Conservation (phyloP, 2,888 invertebrate species). For the Hydriomena furcata region DNA sequence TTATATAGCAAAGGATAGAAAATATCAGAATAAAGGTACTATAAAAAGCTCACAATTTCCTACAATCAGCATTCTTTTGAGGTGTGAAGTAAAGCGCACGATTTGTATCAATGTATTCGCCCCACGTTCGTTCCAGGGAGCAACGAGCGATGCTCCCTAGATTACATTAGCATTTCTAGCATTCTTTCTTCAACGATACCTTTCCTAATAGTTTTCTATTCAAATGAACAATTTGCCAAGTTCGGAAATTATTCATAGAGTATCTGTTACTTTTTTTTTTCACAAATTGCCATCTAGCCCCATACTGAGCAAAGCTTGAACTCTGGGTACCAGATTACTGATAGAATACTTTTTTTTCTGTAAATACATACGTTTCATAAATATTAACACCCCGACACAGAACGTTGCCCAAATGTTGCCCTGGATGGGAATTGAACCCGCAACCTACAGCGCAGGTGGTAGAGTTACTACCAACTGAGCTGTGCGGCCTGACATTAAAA, state of each 20-base stretch:
- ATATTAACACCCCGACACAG: too few relatives aligned
- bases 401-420: too few relatives aligned
- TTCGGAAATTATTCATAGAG: neutral
- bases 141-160: constrained; percentile 42
- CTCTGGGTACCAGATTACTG: too few relatives aligned
- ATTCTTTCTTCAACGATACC: constrained; percentile 17
- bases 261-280: neutral
- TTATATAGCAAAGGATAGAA: too few relatives aligned
- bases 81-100: constrained; percentile 30
- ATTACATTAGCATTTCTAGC: constrained; percentile 33
- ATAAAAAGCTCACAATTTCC: constrained; percentile 16
- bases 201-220: constrained; percentile 19
- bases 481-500: too few relatives aligned
- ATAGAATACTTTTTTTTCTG: too few relatives aligned
- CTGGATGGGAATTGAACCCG: too few relatives aligned
- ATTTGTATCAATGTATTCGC: constrained; percentile 43
- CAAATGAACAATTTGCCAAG: constrained; percentile 10
- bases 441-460: too few relatives aligned
- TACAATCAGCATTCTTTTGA: constrained; percentile 23
- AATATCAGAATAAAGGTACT: constrained; percentile 1
- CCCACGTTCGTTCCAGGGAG: constrained; percentile 45
- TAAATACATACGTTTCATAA: too few relatives aligned
- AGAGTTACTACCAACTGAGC: too few relatives aligned
- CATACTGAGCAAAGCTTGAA: too few relatives aligned
- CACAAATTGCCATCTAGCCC: too few relatives aligned